phyloP scores from a whole-genome alignment of 2,113 vertebrate genomes.

The Scytalopus superciliaris region DNA sequence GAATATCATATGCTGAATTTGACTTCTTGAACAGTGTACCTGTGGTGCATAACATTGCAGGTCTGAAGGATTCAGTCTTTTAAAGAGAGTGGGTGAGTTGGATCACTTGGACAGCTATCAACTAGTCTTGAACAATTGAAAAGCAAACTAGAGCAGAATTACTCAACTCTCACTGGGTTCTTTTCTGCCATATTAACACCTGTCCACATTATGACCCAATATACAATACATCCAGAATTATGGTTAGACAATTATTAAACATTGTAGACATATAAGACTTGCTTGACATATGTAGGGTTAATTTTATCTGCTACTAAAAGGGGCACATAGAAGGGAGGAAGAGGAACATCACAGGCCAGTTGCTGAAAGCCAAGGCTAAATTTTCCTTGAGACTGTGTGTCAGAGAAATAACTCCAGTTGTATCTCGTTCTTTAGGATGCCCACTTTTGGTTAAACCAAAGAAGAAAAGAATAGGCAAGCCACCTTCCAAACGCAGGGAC shows the following conservation, averaged over 20 bases:
- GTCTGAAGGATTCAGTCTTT: background rate
- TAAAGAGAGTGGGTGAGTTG: background rate
- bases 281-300: background rate
- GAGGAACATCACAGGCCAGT: background rate
- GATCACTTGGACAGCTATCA: background rate
- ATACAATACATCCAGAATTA: background rate
- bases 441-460: slow-evolving; percentile 33
- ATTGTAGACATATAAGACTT: background rate
- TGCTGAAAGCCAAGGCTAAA: background rate
- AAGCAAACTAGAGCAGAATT: background rate
- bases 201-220: background rate
- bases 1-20: background rate
- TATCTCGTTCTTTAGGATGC: background rate
- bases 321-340: background rate
- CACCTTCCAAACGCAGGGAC: slow-evolving; percentile 58
- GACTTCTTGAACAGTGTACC: background rate
- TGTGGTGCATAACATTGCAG: background rate
- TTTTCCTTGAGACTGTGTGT: background rate
- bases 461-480: slow-evolving; percentile 56
- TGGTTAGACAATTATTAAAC: background rate
- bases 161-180: rapidly evolving
- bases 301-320: background rate
- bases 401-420: background rate
- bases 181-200: background rate
- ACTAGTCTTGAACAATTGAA: background rate